Base-by-base conservation (phyloP, 2,888 invertebrate species). In the Chirona hameri region DNA sequence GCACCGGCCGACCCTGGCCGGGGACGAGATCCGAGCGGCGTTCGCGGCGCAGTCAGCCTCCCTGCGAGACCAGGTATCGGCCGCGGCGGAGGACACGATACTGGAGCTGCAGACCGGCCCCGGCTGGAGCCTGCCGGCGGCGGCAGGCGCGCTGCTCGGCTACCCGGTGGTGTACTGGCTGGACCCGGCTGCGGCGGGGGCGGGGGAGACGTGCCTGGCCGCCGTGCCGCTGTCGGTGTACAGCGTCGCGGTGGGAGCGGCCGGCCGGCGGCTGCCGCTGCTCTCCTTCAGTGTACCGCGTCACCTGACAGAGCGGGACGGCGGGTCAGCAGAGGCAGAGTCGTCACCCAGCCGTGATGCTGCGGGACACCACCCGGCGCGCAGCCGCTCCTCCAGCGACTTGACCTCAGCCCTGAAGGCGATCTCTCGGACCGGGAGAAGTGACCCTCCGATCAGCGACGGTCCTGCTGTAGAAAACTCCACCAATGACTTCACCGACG, bases 161-260 rank as follows among this genome's bases (percentile, higher is more conserved):
- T 88, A 86, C 84, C 88, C 88, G 24, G 84, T 87, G 60, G 85
- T 88, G 21, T 87, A 87, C 83, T 88, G 86, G 86, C 24, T 86
- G 86, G 5, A 2, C 4, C 24, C 60, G 60, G 80, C 82, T 29
- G 48, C 9, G 48, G 7, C 48, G 48, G 9, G 12, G 48, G 48
- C 60, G 57, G 48, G 82, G 14, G 81, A 82, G n/a, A 81, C 65
- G 31, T 14, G 81, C 18, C 57, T 83, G 27, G 39, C 81, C 48
- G 81, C 83, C 31, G 48, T 83, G 52, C 79, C 79, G 27, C 79
- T 79, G 79, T 5, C 12, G 3, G 48, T 79, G 27, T 18, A 52
- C 52, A 52, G 18, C n/a, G 79, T 79, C 48, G 7, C 48, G 48
- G 48, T 48, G 12, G 12, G 48, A 1, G 72, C 2, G 12, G 39